Conservation (phyloP, 92 coral and sea anemone genomes). For the Blastomussa wellsi region DNA sequence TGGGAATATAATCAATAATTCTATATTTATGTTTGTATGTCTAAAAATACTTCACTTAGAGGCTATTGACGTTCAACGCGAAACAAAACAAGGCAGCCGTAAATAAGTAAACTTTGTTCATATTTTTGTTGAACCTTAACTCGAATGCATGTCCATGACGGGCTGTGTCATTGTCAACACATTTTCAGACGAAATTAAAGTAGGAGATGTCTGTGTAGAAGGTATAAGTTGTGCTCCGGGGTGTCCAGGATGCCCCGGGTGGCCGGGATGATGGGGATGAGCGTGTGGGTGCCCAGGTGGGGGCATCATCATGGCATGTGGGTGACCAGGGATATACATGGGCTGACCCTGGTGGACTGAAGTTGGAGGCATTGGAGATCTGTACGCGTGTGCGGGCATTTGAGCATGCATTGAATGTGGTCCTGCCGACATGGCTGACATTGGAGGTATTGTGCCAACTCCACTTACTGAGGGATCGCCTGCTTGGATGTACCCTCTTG, state of each 20-base stretch:
- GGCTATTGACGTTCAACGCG: constrained; percentile 30
- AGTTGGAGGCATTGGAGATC: constrained; percentile 94
- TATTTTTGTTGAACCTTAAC: constrained; percentile 64
- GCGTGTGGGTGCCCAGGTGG: constrained; percentile 99
- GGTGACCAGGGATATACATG: constrained; percentile 99
- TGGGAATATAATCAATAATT: constrained; percentile 48
- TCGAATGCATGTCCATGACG: constrained; percentile 99
- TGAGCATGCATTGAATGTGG: constrained; percentile 98
- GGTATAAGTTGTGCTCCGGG: constrained; percentile 92
- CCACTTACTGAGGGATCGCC: constrained; percentile 91
- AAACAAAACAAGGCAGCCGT: constrained; percentile 24
- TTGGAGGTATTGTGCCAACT: constrained; percentile 90
- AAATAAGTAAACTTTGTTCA: constrained; percentile 28
- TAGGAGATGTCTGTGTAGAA: constrained; percentile 96
- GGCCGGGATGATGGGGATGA: constrained; percentile 88
- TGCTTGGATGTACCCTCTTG: constrained; percentile 87
- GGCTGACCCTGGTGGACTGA: constrained; percentile 87
- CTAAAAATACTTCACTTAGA: constrained; percentile 39
- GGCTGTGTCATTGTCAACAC: constrained; percentile 87
- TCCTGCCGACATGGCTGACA: constrained; percentile 81
- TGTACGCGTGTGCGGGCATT: constrained; percentile 93
- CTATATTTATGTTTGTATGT: constrained; percentile 19
- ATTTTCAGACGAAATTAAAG: constrained; percentile 92
- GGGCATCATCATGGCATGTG: constrained; percentile 99
- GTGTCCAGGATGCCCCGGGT: constrained; percentile 72